Conservation (phyloP, 2,888 invertebrate genomes). For the Trissonchulus sp. region DNA sequence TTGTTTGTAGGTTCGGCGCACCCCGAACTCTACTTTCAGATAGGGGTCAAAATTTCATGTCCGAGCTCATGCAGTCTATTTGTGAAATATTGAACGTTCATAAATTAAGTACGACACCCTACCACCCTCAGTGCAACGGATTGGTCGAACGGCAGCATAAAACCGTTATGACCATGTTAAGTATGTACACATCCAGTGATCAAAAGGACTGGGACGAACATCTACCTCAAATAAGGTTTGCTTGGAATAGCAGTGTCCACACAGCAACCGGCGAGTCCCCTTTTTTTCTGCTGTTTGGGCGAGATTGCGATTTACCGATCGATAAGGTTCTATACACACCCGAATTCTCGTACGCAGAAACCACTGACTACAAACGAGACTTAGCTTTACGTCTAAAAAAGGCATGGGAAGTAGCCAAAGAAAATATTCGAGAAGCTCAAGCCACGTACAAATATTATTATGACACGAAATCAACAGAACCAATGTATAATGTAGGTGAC, state of each 20-base stretch:
- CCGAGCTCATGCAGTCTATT: constrained; percentile 34
- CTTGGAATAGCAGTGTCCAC: constrained; percentile 37
- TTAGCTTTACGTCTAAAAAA: not conserved
- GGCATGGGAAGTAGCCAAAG: constrained; percentile 9
- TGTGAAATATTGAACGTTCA: too few relatives aligned
- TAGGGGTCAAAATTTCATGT: constrained; percentile 36
- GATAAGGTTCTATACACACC: constrained; percentile 31
- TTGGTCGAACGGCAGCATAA: too few relatives aligned
- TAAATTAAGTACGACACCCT: too few relatives aligned
- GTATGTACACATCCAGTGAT: not conserved
- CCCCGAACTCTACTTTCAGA: constrained; percentile 39
- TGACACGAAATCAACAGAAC: too few relatives aligned
- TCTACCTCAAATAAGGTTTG: constrained; percentile 33
- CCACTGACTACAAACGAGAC: not conserved
- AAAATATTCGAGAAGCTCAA: not conserved
- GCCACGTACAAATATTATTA: not conserved
- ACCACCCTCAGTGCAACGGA: too few relatives aligned
- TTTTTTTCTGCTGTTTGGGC: constrained; percentile 36
- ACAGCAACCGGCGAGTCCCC: constrained; percentile 35
- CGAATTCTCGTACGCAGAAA: not conserved
- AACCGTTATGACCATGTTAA: too few relatives aligned
- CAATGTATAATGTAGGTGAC: too few relatives aligned
- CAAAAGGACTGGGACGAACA: constrained; percentile 38
- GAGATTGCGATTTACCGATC: constrained; percentile 34
- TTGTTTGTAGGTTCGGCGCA: constrained; percentile 7